phyloP scores from a whole-genome alignment of 2,113 vertebrate species.

The Microtus pennsylvanicus region DNA sequence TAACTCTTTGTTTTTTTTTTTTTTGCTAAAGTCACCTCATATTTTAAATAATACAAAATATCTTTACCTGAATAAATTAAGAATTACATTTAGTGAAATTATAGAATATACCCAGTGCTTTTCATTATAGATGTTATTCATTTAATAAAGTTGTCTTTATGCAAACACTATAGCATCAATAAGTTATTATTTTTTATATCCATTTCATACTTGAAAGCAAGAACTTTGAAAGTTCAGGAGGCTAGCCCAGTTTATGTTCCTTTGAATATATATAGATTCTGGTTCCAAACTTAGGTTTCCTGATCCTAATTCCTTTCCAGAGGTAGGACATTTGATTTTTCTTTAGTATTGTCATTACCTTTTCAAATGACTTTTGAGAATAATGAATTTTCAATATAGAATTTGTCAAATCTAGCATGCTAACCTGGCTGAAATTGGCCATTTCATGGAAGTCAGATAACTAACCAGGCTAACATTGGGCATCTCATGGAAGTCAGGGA shows the following conservation, averaged over 20 bases:
- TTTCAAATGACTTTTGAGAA: constrained; percentile 9
- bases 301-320: not conserved
- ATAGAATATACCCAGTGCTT: not conserved
- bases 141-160: constrained; percentile 6
- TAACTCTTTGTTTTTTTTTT: not conserved
- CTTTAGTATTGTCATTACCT: not conserved
- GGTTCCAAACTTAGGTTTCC: not conserved
- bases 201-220: not conserved
- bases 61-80: not conserved
- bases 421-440: not conserved
- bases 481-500: not conserved
- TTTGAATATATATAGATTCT: not conserved
- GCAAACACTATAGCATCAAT: not conserved
- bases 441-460: not conserved
- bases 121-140: not conserved
- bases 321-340: not conserved
- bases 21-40: not conserved
- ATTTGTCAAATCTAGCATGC: not conserved
- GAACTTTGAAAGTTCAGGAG: not conserved
- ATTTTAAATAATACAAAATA: not conserved
- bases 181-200: not conserved
- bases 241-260: not conserved
- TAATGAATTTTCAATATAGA: not conserved
- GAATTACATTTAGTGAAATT: constrained; percentile 22
- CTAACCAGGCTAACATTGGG: not conserved